phyloP scores from a whole-genome alignment of 2,797 vertebrate genomes.

The Sphenodon punctatus region DNA sequence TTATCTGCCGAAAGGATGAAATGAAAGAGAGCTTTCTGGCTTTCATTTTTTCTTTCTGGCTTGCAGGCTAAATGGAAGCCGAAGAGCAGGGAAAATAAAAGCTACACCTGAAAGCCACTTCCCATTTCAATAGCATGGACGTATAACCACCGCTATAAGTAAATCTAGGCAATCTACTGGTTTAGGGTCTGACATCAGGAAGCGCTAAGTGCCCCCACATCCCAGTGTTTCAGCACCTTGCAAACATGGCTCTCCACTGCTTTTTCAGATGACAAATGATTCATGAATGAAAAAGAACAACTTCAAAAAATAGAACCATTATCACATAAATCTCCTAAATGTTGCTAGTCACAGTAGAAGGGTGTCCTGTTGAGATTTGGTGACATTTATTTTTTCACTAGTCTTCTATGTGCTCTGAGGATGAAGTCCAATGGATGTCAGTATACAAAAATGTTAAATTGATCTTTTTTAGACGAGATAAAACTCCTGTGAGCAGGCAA shows the following conservation, averaged over 20 bases:
- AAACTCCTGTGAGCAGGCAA: too few species aligned
- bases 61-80: constrained; percentile 10
- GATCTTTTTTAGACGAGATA: too few species aligned
- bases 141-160: background rate
- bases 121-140: background rate
- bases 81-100: background rate
- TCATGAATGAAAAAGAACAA: too few species aligned
- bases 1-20: constrained; percentile 43
- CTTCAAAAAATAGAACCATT: too few species aligned
- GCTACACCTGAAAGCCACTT: background rate
- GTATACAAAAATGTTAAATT: too few species aligned
- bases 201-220: background rate
- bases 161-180: background rate
- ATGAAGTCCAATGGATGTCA: background rate
- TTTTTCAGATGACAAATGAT: too few species aligned
- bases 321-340: background rate
- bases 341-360: background rate
- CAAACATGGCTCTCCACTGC: too few species aligned
- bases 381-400: background rate
- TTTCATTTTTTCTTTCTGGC: too few species aligned
- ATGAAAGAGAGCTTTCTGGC: too few species aligned
- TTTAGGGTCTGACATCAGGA: background rate
- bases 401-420: background rate
- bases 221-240: background rate
- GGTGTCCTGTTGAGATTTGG: background rate